These are phyloP conservation scores for Dufourea novaeangliae DNA, from an alignment of 1,140 invertebrate species.

Conservation along the genomic window DNA sequence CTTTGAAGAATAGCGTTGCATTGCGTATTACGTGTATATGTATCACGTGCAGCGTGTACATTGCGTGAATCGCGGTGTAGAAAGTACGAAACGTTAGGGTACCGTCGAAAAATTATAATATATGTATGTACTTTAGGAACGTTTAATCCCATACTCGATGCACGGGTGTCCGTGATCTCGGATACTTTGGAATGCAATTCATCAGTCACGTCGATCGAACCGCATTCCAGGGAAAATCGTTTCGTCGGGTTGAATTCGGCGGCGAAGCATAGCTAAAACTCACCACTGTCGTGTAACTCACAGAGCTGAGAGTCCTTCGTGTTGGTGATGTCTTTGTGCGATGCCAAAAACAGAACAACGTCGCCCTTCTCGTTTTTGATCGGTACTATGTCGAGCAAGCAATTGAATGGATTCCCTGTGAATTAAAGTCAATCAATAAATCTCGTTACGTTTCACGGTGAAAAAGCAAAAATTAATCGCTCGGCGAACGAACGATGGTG, in stretches of 20 bases:
- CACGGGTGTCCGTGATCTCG: constrained; percentile 13
- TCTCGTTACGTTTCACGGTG: background rate
- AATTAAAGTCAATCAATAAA: constrained; percentile 56
- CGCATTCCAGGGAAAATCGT: constrained; percentile 57
- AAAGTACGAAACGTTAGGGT: constrained; percentile 47
- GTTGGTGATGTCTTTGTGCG: constrained; percentile 97
- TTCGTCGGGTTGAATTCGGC: constrained; percentile 52
- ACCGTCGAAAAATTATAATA: background rate
- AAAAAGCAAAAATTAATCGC: background rate
- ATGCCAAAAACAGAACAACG: constrained; percentile 97
- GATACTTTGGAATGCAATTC: constrained; percentile 49
- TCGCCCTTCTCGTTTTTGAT: constrained; percentile 99
- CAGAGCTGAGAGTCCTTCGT: constrained; percentile 91
- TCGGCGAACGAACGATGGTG: background rate
- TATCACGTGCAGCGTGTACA: constrained; percentile 44
- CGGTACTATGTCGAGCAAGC: constrained; percentile 97
- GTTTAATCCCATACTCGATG: constrained; percentile 40
- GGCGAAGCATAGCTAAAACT: constrained; percentile 80
- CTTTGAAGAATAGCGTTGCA: constrained; percentile 18
- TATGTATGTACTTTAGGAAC: background rate
- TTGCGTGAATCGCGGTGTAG: constrained; percentile 55
- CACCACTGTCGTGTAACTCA: constrained; percentile 92
- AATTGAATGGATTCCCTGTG: constrained; percentile 95
- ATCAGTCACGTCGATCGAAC: constrained; percentile 36
- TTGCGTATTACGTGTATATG: constrained; percentile 37